Percentiles rank a stretch among this genome's conserved stretches.
Evolutionary conservation across 2,113 vertebrate genomes (phyloP).

Genomic region (Nematolebias whitei): DNA sequence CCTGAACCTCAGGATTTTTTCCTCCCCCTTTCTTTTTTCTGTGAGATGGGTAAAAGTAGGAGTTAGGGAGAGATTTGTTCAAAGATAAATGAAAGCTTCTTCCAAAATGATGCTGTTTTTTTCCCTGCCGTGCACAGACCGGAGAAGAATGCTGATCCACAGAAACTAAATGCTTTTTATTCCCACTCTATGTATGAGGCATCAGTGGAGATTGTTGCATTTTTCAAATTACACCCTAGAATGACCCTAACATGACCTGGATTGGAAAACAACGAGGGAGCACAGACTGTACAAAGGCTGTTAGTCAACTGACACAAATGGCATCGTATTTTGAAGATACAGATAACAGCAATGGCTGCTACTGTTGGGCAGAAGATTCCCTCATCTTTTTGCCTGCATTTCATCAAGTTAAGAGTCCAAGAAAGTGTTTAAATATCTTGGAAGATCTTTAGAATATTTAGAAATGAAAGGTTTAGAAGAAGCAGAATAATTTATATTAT

Average conservation of each 20-base stretch:
- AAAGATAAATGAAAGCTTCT: constrained; percentile 71
- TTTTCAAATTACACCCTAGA: constrained; percentile 52
- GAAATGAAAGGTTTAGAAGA: background rate
- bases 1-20: constrained; percentile 61
- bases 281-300: background rate
- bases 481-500: background rate
- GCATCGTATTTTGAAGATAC: background rate
- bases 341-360: constrained; percentile 12
- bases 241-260: constrained; percentile 61
- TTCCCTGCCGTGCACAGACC: constrained; percentile 33
- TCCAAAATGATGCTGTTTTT: constrained; percentile 68
- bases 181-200: constrained; percentile 35
- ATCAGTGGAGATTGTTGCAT: constrained; percentile 43
- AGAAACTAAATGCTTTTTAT: constrained; percentile 43
- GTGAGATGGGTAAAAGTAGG: constrained; percentile 60
- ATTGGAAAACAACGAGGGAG: constrained; percentile 36
- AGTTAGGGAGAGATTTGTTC: constrained; percentile 51
- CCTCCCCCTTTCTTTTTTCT: constrained; percentile 29
- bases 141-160: constrained; percentile 62
- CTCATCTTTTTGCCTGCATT: background rate
- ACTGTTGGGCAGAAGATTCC: background rate
- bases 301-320: constrained; percentile 28
- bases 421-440: background rate
- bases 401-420: constrained; percentile 5
- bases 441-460: background rate